Conservation (phyloP, 2,113 vertebrate genomes). For the Melanostigma gelatinosum region DNA sequence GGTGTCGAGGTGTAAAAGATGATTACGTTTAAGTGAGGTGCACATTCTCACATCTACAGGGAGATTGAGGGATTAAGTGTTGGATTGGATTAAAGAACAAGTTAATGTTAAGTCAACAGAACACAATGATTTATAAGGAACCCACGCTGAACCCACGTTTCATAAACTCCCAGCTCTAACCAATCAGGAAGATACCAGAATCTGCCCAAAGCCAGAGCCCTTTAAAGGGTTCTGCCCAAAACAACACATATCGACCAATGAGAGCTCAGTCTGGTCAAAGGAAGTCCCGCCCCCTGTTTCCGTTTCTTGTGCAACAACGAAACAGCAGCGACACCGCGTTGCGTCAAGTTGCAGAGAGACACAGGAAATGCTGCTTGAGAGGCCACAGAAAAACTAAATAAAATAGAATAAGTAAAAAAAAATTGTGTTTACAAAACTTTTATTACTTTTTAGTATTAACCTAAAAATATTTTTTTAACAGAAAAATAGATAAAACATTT, state of each 20-base stretch:
- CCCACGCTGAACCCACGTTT: neutral
- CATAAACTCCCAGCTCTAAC: neutral
- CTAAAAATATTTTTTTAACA: neutral
- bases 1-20: no score
- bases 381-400: no score
- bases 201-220: no score
- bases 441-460: rapidly evolving
- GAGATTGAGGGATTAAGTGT: no score
- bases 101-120: no score
- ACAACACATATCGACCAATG: constrained; percentile 20
- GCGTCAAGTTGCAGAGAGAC: constrained; percentile 7
- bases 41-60: no score
- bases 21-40: no score
- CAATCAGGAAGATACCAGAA: constrained; percentile 15
- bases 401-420: neutral
- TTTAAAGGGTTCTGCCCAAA: constrained; percentile 5
- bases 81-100: no score
- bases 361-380: neutral
- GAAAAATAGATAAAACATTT: neutral
- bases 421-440: neutral
- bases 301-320: constrained; percentile 49
- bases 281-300: constrained; percentile 30
- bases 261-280: neutral
- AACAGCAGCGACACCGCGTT: neutral
- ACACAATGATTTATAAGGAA: no score